Evolutionary conservation across 2,888 invertebrate genomes (phyloP).

Genomic region (Rutpela maculata): DNA sequence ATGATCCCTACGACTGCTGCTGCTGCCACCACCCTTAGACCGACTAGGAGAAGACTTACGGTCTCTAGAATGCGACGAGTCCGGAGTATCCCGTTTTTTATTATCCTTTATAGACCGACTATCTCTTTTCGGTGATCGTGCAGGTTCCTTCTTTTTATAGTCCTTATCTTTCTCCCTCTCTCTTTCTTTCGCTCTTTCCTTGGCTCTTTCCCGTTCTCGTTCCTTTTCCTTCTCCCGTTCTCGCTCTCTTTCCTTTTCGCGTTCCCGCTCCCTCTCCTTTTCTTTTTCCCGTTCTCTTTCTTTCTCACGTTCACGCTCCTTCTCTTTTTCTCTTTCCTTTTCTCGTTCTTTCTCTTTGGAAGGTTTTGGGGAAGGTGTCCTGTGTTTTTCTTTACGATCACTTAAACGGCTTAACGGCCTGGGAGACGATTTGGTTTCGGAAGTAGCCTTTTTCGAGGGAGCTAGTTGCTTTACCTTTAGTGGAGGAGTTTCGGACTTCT

Average conservation of each 20-base stretch:
- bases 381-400: conserved; percentile 70
- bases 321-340: conserved; percentile 71
- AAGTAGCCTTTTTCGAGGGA: conserved; percentile 61
- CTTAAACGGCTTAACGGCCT: conserved; percentile 66
- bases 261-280: conserved; percentile 66
- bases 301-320: conserved; percentile 76
- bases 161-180: conserved; percentile 66
- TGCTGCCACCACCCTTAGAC: conserved; percentile 62
- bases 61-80: conserved; percentile 71
- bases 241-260: conserved; percentile 68
- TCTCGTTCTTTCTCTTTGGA: conserved; percentile 70
- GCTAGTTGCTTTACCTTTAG: conserved; percentile 65
- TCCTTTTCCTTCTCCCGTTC: conserved; percentile 71
- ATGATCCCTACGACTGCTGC: conserved; percentile 65
- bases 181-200: conserved; percentile 71
- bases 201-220: conserved; percentile 67
- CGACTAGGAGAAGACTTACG: conserved; percentile 67
- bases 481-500: conserved; percentile 72
- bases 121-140: conserved; percentile 71
- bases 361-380: conserved; percentile 71
- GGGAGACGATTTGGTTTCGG: conserved; percentile 68
- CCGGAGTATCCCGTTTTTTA: conserved; percentile 72
- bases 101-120: conserved; percentile 63
- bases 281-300: conserved; percentile 70
- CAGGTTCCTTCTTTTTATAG: conserved; percentile 43